Evolutionary conservation across 2,888 invertebrate species (phyloP).

Genomic region (Prosopocoilus inquinatus): DNA sequence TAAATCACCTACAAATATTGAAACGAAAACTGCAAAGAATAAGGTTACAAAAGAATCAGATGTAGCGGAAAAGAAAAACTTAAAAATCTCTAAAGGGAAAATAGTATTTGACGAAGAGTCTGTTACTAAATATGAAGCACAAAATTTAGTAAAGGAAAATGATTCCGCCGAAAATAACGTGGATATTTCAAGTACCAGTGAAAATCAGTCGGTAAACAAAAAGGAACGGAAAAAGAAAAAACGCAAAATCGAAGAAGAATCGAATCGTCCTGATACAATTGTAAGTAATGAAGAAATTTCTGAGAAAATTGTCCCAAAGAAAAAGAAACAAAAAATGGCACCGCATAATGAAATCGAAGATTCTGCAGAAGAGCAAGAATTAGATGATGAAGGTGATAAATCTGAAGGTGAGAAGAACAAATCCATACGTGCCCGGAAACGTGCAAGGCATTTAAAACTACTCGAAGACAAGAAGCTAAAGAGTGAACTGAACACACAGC

Average conservation of each 20-base stretch:
- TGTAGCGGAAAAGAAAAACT: constrained; percentile 5
- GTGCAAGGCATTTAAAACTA: constrained; percentile 59
- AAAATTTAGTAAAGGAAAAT: constrained; percentile 34
- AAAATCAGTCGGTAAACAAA: constrained; percentile 29
- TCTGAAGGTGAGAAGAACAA: constrained; percentile 53
- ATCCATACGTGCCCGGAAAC: constrained; percentile 67
- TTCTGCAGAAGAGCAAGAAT: constrained; percentile 29
- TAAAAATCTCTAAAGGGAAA: constrained; percentile 8
- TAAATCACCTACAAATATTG: too few relatives aligned
- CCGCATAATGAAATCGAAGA: neutral
- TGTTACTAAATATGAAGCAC: constrained; percentile 23
- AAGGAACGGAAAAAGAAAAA: constrained; percentile 47
- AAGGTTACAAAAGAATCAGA: neutral
- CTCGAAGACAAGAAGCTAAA: constrained; percentile 52
- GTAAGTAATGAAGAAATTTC: constrained; percentile 55
- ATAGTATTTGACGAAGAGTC: constrained; percentile 20
- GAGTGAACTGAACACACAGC: constrained; percentile 56
- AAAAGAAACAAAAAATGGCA: constrained; percentile 25
- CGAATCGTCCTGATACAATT: constrained; percentile 24
- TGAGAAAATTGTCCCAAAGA: constrained; percentile 47
- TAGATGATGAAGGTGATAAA: constrained; percentile 37
- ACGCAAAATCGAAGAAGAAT: constrained; percentile 44
- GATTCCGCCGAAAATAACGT: constrained; percentile 40
- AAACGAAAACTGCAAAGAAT: too few relatives aligned
- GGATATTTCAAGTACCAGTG: neutral